phyloP scores from a whole-genome alignment of 2,888 invertebrate species.

The Brenthis hecate region DNA sequence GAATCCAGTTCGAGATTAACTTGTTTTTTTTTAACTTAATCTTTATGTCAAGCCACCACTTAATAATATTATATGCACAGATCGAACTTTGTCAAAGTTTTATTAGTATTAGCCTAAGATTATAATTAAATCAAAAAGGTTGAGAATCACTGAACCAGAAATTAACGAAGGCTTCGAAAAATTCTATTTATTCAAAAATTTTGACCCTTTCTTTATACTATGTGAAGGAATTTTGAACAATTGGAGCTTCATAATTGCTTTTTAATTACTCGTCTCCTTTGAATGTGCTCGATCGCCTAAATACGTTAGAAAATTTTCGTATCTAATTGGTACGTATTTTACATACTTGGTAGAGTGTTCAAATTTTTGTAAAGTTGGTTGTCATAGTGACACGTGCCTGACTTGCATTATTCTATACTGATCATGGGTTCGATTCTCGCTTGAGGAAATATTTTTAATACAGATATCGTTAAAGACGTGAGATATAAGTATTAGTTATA shows the following conservation, averaged over 20 bases:
- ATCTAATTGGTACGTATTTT: constrained; percentile 10
- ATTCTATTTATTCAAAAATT: constrained; percentile 39
- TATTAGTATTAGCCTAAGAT: background rate
- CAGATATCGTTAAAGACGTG: background rate
- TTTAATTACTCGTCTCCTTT: constrained; percentile 31
- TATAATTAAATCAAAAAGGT: constrained; percentile 16
- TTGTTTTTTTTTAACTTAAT: no score
- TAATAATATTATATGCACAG: no score
- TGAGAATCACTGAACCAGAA: constrained; percentile 28
- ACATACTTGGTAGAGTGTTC: background rate
- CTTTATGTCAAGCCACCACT: no score
- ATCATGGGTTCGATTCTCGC: background rate
- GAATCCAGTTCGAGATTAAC: no score
- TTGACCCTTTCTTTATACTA: constrained; percentile 18
- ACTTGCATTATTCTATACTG: background rate
- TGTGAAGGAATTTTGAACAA: constrained; percentile 31
- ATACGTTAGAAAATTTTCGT: constrained; percentile 6
- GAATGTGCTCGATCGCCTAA: constrained; percentile 1
- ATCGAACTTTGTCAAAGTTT: no score
- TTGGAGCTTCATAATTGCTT: constrained; percentile 28
- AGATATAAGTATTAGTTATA: no score
- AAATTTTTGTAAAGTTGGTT: no score
- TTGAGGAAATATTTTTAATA: background rate
- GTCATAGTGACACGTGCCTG: background rate
- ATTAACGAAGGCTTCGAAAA: constrained; percentile 34